phyloP scores from a whole-genome alignment of 2,888 invertebrate genomes.

The Ichneumon xanthorius region DNA sequence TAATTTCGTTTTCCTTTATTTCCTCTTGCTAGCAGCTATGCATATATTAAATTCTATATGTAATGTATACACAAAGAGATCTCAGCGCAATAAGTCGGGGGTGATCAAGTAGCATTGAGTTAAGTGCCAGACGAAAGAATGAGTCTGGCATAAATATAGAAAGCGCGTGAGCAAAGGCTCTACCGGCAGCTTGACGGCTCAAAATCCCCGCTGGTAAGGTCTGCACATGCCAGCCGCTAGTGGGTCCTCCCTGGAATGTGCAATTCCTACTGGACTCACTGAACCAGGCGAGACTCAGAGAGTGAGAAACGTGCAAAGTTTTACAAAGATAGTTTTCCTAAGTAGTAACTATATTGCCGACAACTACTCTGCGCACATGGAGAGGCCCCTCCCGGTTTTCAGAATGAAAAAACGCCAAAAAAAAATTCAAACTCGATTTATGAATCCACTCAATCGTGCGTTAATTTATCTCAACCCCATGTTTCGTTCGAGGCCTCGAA shows the following conservation, averaged over 20 bases:
- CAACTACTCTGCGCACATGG: slow-evolving; percentile 34
- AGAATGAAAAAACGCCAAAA: slow-evolving; percentile 14
- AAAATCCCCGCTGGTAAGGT: background rate
- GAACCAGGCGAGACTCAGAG: background rate
- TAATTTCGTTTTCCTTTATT: slow-evolving; percentile 21
- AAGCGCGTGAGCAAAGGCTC: background rate
- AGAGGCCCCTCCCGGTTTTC: slow-evolving; percentile 59
- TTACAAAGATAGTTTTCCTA: slow-evolving; percentile 26
- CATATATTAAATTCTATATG: slow-evolving; percentile 1
- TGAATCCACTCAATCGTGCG: slow-evolving; percentile 59
- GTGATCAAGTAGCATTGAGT: slow-evolving; percentile 54
- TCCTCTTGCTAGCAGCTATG: background rate
- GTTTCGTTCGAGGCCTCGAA: slow-evolving; percentile 47
- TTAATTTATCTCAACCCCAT: slow-evolving; percentile 56
- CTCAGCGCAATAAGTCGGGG: slow-evolving; percentile 28
- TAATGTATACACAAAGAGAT: slow-evolving; percentile 20
- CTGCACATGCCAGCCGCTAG: slow-evolving; percentile 43
- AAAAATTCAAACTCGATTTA: slow-evolving; percentile 55
- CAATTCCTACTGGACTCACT: slow-evolving; percentile 20
- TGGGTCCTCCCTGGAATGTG: slow-evolving; percentile 39
- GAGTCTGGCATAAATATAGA: slow-evolving; percentile 30
- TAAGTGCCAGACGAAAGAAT: slow-evolving; percentile 39
- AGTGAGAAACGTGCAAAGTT: background rate
- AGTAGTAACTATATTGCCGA: slow-evolving; percentile 11
- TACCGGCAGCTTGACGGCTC: background rate